Evolutionary conservation across 2,113 vertebrate species (phyloP), one percentile per base, ranked within the genome.

Genomic region (Apteryx mantelli): DNA sequence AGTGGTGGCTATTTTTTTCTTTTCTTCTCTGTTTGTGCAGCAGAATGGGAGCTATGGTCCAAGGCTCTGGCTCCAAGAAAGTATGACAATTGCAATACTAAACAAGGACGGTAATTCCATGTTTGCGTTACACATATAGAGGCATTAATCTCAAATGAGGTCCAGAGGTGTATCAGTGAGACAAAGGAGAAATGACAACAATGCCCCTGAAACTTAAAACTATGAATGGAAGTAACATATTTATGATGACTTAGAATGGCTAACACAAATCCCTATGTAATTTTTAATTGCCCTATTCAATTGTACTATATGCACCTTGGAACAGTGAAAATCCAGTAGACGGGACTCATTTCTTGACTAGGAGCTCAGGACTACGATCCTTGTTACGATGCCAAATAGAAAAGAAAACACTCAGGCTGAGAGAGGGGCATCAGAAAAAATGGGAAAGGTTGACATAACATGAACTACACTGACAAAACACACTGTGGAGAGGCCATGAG

Each of bases 401-500:
- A 88, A 86, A 82, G 0, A 91, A 53, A 3, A 18, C 1, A 71
- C 40, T 82, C 46, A 64, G 30, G 7, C 61, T 88, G 56, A 82
- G 34, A 14, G 24, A 90, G 7, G 5, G 48, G 2, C 3, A 12
- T 53, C 52, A 79, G 19, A 12, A 22, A 50, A 70, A 61, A 44
- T 2, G 3, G 6, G 3, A 42, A 83, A 79, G 0, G 1, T 24
- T 70, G 19, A 42, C 1, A 2, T 9, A 46, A 13, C 12, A 18
- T 48, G 9, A 40, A 32, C 34, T 36, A 60, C 88, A 80, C 1
- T 12, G 11, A 60, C 20, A 83, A 88, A 82, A 26, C 1, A 20
- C 1, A 69, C 8, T 1, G 1, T 13, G 30, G 88, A 73, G 38
- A 85, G 12, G 36, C 66, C 22, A 18, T 7, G 13, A 40, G 6